These are phyloP conservation scores for Sapayoa aenigma DNA, from an alignment of 2,113 vertebrate species.

Conservation along the genomic window DNA sequence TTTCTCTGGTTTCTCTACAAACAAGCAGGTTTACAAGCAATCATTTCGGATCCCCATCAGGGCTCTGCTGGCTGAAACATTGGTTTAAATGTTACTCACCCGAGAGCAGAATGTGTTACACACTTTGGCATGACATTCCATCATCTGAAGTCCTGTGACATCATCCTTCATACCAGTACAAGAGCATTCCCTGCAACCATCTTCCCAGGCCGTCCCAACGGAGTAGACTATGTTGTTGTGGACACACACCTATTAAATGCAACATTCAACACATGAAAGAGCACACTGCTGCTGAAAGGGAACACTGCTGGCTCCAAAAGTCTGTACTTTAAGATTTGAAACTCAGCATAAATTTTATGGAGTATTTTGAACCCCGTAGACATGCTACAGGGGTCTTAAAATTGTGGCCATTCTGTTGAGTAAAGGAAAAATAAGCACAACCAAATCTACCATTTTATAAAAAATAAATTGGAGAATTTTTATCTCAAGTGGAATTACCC, in stretches of 20 bases:
- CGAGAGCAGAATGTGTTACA: slow-evolving; percentile 81
- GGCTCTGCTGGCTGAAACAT: background rate
- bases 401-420: background rate
- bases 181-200: slow-evolving; percentile 82
- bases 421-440: background rate
- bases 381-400: background rate
- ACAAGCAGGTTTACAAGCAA: background rate
- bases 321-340: background rate
- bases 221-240: slow-evolving; percentile 80
- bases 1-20: background rate
- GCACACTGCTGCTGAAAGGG: background rate
- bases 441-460: background rate
- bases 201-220: slow-evolving; percentile 83
- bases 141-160: slow-evolving; percentile 78
- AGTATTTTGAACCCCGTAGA: background rate
- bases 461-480: background rate
- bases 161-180: slow-evolving; percentile 80
- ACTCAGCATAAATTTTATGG: background rate
- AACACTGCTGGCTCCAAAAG: background rate
- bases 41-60: background rate
- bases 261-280: background rate
- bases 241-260: slow-evolving; percentile 84
- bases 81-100: slow-evolving; percentile 71
- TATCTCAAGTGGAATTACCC: background rate
- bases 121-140: slow-evolving; percentile 77